A percentile compares a stretch with the other conserved stretches of the same genome.
These are phyloP conservation scores for Himalopsyche anomala DNA, from an alignment of 2,888 invertebrate genomes.

Conservation along the genomic window DNA sequence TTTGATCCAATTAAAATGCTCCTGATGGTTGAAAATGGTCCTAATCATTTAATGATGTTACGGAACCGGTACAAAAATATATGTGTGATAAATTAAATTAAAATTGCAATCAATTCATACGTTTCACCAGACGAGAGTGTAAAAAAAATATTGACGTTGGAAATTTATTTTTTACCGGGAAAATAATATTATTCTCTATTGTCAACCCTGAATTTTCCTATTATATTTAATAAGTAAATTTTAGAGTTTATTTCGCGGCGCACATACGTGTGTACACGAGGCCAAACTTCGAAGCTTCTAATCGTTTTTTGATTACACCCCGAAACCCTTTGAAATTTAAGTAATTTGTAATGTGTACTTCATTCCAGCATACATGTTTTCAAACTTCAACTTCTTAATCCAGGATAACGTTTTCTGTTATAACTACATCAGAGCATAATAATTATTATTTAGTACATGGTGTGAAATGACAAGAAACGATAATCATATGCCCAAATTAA, in stretches of 20 bases:
- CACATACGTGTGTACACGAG: conserved; percentile 3
- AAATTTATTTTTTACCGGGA: too few relatives aligned
- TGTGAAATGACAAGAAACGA: too few relatives aligned
- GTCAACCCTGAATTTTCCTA: neutral
- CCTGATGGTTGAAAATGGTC: too few relatives aligned
- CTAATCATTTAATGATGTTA: too few relatives aligned
- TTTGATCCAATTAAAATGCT: too few relatives aligned
- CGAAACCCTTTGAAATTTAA: conserved; percentile 42
- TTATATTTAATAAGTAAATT: conserved; percentile 39
- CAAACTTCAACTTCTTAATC: conserved; percentile 38
- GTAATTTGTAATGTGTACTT: conserved; percentile 35
- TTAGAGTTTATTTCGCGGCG: conserved; percentile 20
- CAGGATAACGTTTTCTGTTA: conserved; percentile 11
- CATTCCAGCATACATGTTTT: conserved; percentile 23
- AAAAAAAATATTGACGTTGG: too few relatives aligned
- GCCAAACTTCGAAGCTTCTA: conserved; percentile 25
- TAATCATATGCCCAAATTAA: too few relatives aligned
- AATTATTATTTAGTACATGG: neutral
- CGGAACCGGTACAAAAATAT: too few relatives aligned
- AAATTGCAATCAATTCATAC: too few relatives aligned
- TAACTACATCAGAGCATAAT: conserved; percentile 5
- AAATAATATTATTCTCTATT: neutral
- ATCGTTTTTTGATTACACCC: conserved; percentile 43
- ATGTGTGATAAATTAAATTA: too few relatives aligned
- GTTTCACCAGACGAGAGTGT: too few relatives aligned